phyloP scores from a whole-genome alignment of 2,113 vertebrate genomes.

The Ariopsis seemanni region DNA sequence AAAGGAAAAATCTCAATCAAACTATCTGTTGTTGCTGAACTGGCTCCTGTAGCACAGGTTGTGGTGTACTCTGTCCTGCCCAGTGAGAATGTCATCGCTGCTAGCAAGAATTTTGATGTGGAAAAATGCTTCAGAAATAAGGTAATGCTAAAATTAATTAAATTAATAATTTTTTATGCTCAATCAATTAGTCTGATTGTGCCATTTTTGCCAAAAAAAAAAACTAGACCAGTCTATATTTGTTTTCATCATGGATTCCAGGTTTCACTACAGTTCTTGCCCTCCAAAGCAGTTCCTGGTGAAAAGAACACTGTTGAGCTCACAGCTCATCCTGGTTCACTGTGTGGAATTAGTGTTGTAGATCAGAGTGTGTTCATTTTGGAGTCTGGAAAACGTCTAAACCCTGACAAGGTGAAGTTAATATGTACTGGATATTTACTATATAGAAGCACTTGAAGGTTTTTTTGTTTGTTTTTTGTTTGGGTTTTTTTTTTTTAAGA shows the following conservation, averaged over 20 bases:
- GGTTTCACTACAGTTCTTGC: conserved; percentile 76
- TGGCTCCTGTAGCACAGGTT: conserved; percentile 68
- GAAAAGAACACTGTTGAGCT: conserved; percentile 64
- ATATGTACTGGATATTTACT: not conserved
- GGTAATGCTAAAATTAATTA: conserved; percentile 60
- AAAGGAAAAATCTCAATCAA: conserved; percentile 70
- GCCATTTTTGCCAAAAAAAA: not conserved
- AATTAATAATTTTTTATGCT: not conserved
- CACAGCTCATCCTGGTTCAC: conserved; percentile 71
- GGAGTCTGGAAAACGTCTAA: conserved; percentile 73
- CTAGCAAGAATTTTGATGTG: conserved; percentile 66
- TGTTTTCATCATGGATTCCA: conserved; percentile 48
- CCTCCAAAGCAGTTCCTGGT: conserved; percentile 70
- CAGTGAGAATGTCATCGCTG: conserved; percentile 73
- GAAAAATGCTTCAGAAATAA: conserved; percentile 82
- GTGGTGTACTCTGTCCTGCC: conserved; percentile 78
- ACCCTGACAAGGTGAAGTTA: conserved; percentile 56
- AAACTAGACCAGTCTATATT: not conserved
- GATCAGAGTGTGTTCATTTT: conserved; percentile 81
- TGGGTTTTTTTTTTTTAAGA: no score
- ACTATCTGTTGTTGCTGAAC: conserved; percentile 65
- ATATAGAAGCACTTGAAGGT: not conserved
- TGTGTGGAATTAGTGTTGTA: conserved; percentile 80
- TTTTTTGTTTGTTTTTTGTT: not conserved
- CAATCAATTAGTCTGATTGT: not conserved